These are phyloP conservation scores for Trichomalopsis sarcophagae DNA, from an alignment of 1,140 invertebrate genomes.

Conservation along the genomic window DNA sequence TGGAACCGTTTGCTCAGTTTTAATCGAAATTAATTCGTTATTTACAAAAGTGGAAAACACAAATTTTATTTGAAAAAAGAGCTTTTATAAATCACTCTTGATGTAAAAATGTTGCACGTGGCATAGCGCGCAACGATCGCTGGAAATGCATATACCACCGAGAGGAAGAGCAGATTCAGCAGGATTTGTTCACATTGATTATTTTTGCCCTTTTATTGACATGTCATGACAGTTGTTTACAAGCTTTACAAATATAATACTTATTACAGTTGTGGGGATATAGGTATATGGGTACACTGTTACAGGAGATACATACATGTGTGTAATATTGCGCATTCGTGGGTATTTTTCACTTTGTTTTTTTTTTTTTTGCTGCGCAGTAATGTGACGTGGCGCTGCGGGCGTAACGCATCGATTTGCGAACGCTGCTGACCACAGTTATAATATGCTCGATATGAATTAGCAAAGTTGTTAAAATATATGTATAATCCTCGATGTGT, in stretches of 20 bases:
- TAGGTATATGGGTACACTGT: neutral
- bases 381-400: no score
- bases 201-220: slow-evolving; percentile 44
- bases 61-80: no score
- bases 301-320: slow-evolving; percentile 18
- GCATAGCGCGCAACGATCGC: no score
- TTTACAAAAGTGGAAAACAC: no score
- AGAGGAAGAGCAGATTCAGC: no score
- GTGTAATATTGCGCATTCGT: neutral
- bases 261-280: slow-evolving; percentile 17
- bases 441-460: slow-evolving; percentile 21
- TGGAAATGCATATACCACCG: no score
- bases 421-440: neutral
- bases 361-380: neutral
- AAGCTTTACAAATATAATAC: slow-evolving; percentile 38
- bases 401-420: neutral
- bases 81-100: no score
- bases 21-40: no score
- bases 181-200: neutral
- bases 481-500: slow-evolving; percentile 15
- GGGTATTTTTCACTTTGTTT: neutral
- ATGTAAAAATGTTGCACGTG: no score
- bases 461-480: neutral
- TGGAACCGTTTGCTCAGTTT: no score
- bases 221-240: slow-evolving; percentile 25